Percentiles rank a stretch among this genome's conserved stretches.
phyloP scores from a whole-genome alignment of 1,140 invertebrate species.

The Gonioctena quinquepunctata region DNA sequence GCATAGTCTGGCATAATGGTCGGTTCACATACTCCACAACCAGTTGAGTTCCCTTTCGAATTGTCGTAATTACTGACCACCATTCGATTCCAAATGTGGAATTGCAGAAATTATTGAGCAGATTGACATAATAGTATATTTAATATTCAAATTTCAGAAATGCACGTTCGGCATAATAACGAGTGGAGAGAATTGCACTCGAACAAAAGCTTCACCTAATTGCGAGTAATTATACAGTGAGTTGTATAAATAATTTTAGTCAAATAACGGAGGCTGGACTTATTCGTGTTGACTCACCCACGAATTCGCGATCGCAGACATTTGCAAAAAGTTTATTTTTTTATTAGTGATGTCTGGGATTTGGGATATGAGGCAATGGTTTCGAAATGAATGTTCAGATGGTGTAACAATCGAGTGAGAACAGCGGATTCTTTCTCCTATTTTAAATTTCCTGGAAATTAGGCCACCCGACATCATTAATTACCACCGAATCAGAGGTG shows the following conservation, averaged over 20 bases:
- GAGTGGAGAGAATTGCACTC: not conserved
- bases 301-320: not conserved
- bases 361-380: too few relatives aligned
- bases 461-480: not conserved
- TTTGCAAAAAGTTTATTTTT: not conserved
- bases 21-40: slow-evolving; percentile 4
- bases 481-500: not conserved
- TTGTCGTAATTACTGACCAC: slow-evolving; percentile 14
- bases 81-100: slow-evolving; percentile 16
- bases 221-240: slow-evolving; percentile 19
- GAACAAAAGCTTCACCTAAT: slow-evolving; percentile 2
- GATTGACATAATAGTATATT: slow-evolving; percentile 21
- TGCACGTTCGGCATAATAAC: slow-evolving; percentile 14
- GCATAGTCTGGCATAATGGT: slow-evolving; percentile 3
- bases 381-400: not conserved
- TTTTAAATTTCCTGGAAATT: not conserved
- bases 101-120: slow-evolving; percentile 19
- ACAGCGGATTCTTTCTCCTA: not conserved
- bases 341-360: not conserved
- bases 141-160: slow-evolving; percentile 20
- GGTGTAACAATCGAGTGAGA: not conserved
- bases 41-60: not conserved
- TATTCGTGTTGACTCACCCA: not conserved
- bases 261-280: not conserved
- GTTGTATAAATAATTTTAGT: slow-evolving; percentile 7